Base-by-base conservation (phyloP, 2,113 vertebrate species). In the Spea multiplicata region DNA sequence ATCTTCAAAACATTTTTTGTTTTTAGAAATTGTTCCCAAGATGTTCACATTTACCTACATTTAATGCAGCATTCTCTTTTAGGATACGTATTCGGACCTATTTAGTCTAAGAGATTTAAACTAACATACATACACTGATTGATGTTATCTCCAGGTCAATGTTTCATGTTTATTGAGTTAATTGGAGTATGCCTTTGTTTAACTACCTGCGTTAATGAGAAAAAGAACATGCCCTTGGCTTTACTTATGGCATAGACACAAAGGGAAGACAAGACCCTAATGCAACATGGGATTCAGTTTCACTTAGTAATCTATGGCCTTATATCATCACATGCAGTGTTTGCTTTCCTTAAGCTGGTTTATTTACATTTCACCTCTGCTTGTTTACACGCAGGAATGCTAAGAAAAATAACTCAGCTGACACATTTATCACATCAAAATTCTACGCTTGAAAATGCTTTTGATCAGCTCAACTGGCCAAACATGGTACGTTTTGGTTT, bases 171-270 rank as follows among this genome's bases (percentile, higher is more conserved):
- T 74, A 74, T 17, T 74, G 46, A 16, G 12, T 14, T 64, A 74
- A 48, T 74, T 44, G 72, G 72, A 62, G 47, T 30, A 74, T 57
- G 61, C 46, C 46, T 74, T 74, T 65, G 47, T 44, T 74, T 65
- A 50, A 50, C 8, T 17, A 62, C 59, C 16, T 49, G 72, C 49
- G 45, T 50, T 48, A 74, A 46, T 74, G 57, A 74, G 46, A 49
- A 74, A 49, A 57, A 74, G 48, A 74, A 74, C 47, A 44, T 49
- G 46, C 17, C 46, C 8, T 46, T 46, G 17, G 59, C 46, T 74
- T 61, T 74, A 59, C 44, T 65, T 44, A 74, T 74, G 59, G 46
- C n/a, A 6, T 48, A 17, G 46, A 13, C 46, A 74, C 46, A 74
- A 44, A 64, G 5, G 55, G 8, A 62, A 59, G 8, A 30, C 72